Percentiles rank a stretch among this genome's conserved stretches.
phyloP scores from a whole-genome alignment of 1,140 invertebrate genomes.

The Drosophila ercepeae region DNA sequence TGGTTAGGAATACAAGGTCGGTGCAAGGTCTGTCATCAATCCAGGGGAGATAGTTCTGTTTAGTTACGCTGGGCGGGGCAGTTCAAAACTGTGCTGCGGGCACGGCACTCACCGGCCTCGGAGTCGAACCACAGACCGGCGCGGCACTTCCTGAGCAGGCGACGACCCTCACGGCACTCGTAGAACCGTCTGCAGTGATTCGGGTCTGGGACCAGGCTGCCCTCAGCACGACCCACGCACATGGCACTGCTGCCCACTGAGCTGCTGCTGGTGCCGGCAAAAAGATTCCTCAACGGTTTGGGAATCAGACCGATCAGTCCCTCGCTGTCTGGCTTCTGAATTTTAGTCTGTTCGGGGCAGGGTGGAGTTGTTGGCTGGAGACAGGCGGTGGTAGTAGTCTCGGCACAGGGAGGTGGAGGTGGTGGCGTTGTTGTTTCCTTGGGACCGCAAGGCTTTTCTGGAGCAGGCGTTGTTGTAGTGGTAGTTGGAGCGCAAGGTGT shows the following conservation, averaged over 20 bases:
- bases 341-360: neutral
- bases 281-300: neutral
- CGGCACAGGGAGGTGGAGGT: neutral
- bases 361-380: constrained; percentile 3
- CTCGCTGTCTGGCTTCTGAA: neutral
- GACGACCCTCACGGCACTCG: constrained; percentile 34
- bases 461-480: neutral
- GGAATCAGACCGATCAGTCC: neutral
- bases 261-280: constrained; percentile 5
- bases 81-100: constrained; percentile 35
- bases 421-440: too few relatives aligned
- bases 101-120: constrained; percentile 39
- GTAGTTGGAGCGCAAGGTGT: constrained; percentile 1
- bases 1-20: constrained; percentile 26
- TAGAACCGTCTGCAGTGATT: constrained; percentile 53
- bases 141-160: constrained; percentile 30
- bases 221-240: constrained; percentile 31
- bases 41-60: neutral
- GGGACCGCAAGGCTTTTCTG: too few relatives aligned
- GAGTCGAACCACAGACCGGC: constrained; percentile 54
- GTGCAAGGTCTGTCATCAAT: constrained; percentile 3
- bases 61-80: constrained; percentile 56
- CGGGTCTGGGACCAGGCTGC: constrained; percentile 38
- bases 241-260: constrained; percentile 8
- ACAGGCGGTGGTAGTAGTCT: constrained; percentile 17